Percentiles rank a stretch among this genome's conserved stretches.
These are phyloP conservation scores for Entomyzon cyanotis DNA, from an alignment of 2,113 vertebrate genomes.

Conservation along the genomic window DNA sequence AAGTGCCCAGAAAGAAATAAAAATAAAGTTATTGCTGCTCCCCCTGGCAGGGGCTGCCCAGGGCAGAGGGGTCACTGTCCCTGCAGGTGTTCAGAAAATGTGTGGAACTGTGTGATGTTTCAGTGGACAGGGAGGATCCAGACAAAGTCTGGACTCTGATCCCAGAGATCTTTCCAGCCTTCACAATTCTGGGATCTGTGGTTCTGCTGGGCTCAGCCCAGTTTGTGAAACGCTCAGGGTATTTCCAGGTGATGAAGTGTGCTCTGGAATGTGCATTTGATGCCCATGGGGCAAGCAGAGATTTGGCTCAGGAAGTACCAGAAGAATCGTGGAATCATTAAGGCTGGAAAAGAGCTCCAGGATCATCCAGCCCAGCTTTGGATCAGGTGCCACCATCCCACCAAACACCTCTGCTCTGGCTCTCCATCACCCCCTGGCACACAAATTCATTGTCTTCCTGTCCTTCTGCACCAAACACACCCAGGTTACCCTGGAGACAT, in stretches of 20 bases:
- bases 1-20: background rate
- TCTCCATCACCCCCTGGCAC: too few species aligned
- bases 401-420: accelerated
- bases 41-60: background rate
- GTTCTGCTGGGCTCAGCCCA: background rate
- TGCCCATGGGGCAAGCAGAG: accelerated
- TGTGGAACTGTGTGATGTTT: background rate
- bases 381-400: background rate
- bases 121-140: background rate
- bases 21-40: background rate
- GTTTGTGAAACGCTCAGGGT: accelerated
- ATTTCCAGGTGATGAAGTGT: accelerated
- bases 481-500: background rate
- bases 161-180: accelerated
- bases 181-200: accelerated
- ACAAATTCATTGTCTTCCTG: accelerated
- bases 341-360: background rate
- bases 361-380: background rate
- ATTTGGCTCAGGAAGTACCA: background rate
- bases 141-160: too few species aligned
- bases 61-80: background rate
- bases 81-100: background rate
- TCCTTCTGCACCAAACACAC: accelerated
- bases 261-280: accelerated
- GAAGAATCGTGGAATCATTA: background rate